Conservation (phyloP, 2,797 vertebrate genomes). For the Megaceryle alcyon region DNA sequence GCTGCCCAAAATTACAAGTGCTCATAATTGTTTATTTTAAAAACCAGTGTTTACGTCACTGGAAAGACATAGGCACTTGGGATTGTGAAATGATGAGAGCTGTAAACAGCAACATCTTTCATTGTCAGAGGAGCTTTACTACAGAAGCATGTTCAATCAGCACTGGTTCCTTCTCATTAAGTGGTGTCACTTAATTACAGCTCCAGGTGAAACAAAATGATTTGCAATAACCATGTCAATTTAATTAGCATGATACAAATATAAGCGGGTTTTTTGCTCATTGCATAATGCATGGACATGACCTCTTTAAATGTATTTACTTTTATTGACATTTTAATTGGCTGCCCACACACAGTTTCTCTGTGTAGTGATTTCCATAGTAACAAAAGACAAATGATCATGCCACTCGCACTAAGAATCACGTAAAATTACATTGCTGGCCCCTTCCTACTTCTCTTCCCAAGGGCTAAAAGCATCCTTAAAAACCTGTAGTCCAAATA, state of each 20-base stretch:
- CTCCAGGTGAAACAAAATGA: conserved; percentile 35
- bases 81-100: background rate
- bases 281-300: background rate
- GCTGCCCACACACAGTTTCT: background rate
- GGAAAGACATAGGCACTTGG: background rate
- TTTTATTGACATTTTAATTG: conserved; percentile 37
- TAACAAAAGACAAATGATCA: background rate
- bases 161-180: background rate
- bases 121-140: background rate
- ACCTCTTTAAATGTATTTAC: conserved; percentile 23
- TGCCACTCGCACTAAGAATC: background rate
- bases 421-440: background rate
- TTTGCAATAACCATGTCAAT: conserved; percentile 14
- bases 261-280: background rate
- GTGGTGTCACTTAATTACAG: conserved; percentile 37
- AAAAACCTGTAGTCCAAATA: accelerated
- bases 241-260: conserved; percentile 52
- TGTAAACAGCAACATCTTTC: conserved; percentile 25
- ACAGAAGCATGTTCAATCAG: background rate
- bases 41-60: background rate
- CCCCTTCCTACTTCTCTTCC: background rate
- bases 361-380: background rate
- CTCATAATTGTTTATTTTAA: background rate
- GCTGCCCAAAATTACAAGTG: background rate
- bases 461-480: background rate